Conservation (phyloP, 2,888 invertebrate species). For the Galerucella pusilla region DNA sequence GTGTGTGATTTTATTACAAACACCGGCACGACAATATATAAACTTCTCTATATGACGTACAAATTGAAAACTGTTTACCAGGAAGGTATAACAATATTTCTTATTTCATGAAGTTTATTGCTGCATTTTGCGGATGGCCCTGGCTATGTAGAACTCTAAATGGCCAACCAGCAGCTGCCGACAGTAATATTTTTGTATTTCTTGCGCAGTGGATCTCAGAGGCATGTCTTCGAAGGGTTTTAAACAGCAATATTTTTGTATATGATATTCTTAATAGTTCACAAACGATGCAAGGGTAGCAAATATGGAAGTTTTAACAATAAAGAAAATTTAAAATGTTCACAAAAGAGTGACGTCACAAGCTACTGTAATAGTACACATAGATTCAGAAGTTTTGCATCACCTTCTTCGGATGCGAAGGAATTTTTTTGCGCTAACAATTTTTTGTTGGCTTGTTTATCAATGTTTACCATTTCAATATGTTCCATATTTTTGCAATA, state of each 20-base stretch:
- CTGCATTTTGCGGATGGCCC: constrained; percentile 30
- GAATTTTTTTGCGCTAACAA: no score
- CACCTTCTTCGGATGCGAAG: no score
- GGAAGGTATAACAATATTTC: constrained; percentile 35
- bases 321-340: no score
- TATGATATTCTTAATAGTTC: no score
- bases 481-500: no score
- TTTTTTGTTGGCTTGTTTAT: no score
- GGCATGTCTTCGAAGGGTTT: not conserved
- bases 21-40: not conserved
- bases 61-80: constrained; percentile 37
- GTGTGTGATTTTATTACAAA: constrained; percentile 2
- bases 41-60: constrained; percentile 19
- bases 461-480: no score
- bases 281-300: no score
- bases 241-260: not conserved
- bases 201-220: constrained; percentile 1
- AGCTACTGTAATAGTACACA: no score
- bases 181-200: constrained; percentile 27
- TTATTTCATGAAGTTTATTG: constrained; percentile 35
- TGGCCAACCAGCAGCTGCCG: constrained; percentile 32
- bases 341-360: no score
- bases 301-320: no score
- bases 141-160: constrained; percentile 26
- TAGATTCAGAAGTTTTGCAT: no score